These are phyloP conservation scores for Dynastes maya DNA, from an alignment of 2,888 invertebrate species.

Conservation along the genomic window DNA sequence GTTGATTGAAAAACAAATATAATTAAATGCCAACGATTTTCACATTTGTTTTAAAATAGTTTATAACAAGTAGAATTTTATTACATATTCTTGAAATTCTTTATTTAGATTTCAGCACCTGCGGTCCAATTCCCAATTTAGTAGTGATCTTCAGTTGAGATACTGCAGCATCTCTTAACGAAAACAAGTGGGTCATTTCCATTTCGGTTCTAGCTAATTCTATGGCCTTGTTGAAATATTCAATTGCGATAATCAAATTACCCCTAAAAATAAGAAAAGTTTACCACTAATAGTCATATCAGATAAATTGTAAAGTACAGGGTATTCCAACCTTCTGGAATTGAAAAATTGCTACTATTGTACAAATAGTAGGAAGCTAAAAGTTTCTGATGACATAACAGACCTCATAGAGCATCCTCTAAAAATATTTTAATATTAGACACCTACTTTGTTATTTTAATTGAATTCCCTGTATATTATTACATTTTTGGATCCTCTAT, in stretches of 20 bases:
- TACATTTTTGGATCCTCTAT: no score
- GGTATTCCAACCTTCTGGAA: no score
- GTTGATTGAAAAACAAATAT: slow-evolving; percentile 48
- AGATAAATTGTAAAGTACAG: no score
- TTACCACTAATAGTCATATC: no score
- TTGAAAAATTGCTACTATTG: no score
- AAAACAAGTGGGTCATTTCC: slow-evolving; percentile 93
- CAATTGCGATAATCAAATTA: slow-evolving; percentile 86
- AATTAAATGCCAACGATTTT: slow-evolving; percentile 50
- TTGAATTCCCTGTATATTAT: no score
- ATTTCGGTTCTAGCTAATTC: slow-evolving; percentile 87
- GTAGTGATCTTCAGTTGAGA: slow-evolving; percentile 89
- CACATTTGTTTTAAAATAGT: slow-evolving; percentile 44
- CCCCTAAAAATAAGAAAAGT: slow-evolving; percentile 75
- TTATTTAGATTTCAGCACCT: slow-evolving; percentile 49
- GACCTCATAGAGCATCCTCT: no score
- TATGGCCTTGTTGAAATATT: slow-evolving; percentile 91
- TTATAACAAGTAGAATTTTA: slow-evolving; percentile 46
- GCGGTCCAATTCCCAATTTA: slow-evolving; percentile 76
- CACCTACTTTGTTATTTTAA: no score
- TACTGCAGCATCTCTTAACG: slow-evolving; percentile 90
- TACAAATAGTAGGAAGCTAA: no score
- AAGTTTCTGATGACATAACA: no score
- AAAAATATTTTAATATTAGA: no score
- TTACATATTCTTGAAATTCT: slow-evolving; percentile 15